These are phyloP conservation scores for Tetrax tetrax DNA, from an alignment of 2,113 vertebrate species.

Conservation along the genomic window DNA sequence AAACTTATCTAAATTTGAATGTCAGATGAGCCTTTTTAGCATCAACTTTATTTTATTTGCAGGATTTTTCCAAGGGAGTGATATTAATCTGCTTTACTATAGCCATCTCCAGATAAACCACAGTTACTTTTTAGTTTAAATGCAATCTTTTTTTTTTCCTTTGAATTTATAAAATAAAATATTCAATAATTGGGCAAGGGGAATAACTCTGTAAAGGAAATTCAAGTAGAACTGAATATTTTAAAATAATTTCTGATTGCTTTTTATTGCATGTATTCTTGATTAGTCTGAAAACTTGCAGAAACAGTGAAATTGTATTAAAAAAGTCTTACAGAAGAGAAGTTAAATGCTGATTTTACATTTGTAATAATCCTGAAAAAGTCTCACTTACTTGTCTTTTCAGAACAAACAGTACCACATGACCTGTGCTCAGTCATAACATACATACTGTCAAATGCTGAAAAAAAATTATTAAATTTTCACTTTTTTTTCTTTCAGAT, in stretches of 20 bases:
- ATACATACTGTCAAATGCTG: not conserved
- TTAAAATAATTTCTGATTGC: not conserved
- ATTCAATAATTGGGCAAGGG: not conserved
- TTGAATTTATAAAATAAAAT: not conserved
- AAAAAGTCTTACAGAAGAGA: not conserved
- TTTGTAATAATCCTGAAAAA: not conserved
- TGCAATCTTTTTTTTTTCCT: not conserved
- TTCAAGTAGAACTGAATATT: not conserved
- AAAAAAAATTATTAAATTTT: not conserved
- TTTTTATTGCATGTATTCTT: not conserved
- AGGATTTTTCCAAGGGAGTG: not conserved
- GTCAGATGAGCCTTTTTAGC: too few species aligned
- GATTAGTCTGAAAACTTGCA: not conserved
- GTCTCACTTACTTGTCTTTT: not conserved
- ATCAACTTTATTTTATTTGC: not conserved
- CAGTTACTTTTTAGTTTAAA: not conserved
- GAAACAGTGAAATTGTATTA: not conserved
- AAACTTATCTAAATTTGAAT: not conserved
- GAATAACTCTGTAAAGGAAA: not conserved
- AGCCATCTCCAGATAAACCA: not conserved
- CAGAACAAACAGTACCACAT: not conserved
- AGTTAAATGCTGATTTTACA: not conserved
- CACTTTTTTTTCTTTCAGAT: not conserved
- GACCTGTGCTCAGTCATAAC: not conserved
- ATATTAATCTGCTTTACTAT: not conserved